phyloP scores from a whole-genome alignment of 1,140 invertebrate species.

The Tenebrio molitor region DNA sequence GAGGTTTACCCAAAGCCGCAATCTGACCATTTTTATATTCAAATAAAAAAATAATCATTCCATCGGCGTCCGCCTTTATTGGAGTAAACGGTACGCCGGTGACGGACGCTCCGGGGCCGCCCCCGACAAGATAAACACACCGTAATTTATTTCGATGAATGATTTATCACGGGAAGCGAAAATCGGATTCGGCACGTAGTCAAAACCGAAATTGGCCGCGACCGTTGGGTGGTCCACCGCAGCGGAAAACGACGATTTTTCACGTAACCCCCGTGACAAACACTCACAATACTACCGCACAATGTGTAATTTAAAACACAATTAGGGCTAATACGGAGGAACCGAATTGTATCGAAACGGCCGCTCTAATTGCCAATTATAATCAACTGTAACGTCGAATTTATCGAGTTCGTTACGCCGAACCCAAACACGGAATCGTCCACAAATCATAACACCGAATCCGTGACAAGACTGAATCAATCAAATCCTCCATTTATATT shows the following conservation, averaged over 20 bases:
- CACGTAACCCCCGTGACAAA: too few species aligned
- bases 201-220: too few species aligned
- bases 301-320: not conserved
- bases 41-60: slow-evolving; percentile 34
- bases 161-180: not conserved
- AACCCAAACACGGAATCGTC: too few species aligned
- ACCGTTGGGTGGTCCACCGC: too few species aligned
- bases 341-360: not conserved
- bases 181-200: too few species aligned
- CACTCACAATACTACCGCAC: not conserved
- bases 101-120: not conserved
- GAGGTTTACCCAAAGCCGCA: not conserved
- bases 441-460: too few species aligned
- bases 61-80: slow-evolving; percentile 16
- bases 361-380: not conserved
- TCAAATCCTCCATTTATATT: too few species aligned
- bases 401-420: not conserved
- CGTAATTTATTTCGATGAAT: not conserved
- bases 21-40: slow-evolving; percentile 37
- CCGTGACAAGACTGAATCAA: too few species aligned
- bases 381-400: not conserved
- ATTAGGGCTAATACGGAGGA: not conserved
- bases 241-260: too few species aligned
- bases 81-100: not conserved
- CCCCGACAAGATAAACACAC: not conserved